Percentiles rank a stretch among this genome's conserved stretches.
These are phyloP conservation scores for Platichthys flesus DNA, from an alignment of 2,113 vertebrate species.

Conservation along the genomic window DNA sequence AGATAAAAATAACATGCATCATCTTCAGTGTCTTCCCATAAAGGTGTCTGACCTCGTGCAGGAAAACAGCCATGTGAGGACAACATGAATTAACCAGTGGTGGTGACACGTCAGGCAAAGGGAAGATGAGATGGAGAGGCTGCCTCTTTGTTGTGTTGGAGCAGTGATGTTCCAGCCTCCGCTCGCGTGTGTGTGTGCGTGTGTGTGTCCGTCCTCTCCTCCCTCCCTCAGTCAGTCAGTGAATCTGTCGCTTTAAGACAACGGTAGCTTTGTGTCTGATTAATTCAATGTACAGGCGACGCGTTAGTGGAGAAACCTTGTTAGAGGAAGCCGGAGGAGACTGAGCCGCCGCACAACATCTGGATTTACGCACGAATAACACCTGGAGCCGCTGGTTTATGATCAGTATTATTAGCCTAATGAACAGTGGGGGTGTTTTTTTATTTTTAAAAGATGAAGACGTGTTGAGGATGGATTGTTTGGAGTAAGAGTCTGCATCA, in stretches of 20 bases:
- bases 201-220: background rate
- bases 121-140: background rate
- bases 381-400: background rate
- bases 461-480: slow-evolving; percentile 70
- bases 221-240: background rate
- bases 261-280: slow-evolving; percentile 68
- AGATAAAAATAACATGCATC: background rate
- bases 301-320: slow-evolving; percentile 72
- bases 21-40: background rate
- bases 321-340: slow-evolving; percentile 18
- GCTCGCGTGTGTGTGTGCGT: too few relatives aligned
- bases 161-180: slow-evolving; percentile 35
- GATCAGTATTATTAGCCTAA: background rate
- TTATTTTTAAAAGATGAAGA: slow-evolving; percentile 41
- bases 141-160: slow-evolving; percentile 19
- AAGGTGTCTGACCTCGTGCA: background rate
- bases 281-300: slow-evolving; percentile 79
- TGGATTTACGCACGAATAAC: too few relatives aligned
- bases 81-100: background rate
- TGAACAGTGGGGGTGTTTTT: background rate
- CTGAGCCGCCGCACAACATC: too few relatives aligned
- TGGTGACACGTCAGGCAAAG: slow-evolving; percentile 11
- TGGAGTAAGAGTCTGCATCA: slow-evolving; percentile 60
- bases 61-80: background rate
- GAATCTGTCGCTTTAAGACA: slow-evolving; percentile 83